A percentile compares a stretch with the other conserved stretches of the same genome.
phyloP scores from a whole-genome alignment of 92 coral and sea anemone genomes.

The Paramuricea clavata region DNA sequence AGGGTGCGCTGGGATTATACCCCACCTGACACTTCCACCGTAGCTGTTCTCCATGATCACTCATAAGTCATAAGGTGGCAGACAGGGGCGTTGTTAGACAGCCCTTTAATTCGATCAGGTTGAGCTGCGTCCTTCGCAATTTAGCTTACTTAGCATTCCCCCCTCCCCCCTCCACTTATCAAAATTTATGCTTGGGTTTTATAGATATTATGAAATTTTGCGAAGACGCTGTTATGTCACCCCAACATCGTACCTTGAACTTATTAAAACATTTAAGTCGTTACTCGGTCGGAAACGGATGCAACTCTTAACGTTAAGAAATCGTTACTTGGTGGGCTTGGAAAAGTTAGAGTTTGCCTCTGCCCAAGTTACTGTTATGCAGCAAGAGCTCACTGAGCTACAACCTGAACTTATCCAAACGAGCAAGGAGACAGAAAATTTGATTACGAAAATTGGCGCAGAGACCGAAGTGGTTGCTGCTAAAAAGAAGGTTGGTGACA shows the following conservation, averaged over 20 bases:
- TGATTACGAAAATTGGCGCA: constrained; percentile 83
- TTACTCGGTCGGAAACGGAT: constrained; percentile 86
- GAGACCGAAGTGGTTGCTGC: constrained; percentile 95
- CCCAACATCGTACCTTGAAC: constrained; percentile 97
- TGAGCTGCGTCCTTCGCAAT: too few relatives aligned
- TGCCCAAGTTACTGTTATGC: constrained; percentile 96
- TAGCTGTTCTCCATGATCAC: too few relatives aligned
- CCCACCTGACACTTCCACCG: too few relatives aligned
- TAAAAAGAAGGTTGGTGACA: constrained; percentile 75
- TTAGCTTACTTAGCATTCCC: too few relatives aligned
- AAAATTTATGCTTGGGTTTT: neutral
- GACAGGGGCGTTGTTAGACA: too few relatives aligned
- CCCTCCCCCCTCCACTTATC: too few relatives aligned
- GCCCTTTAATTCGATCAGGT: too few relatives aligned
- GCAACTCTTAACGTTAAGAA: constrained; percentile 87
- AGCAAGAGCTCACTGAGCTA: constrained; percentile 88
- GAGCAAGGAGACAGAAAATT: constrained; percentile 89
- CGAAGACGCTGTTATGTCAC: constrained; percentile 97
- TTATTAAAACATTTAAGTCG: constrained; percentile 94
- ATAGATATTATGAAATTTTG: constrained; percentile 81
- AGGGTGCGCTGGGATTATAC: too few relatives aligned
- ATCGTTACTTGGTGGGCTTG: constrained; percentile 91
- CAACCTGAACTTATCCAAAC: constrained; percentile 95
- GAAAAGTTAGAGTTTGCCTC: constrained; percentile 96
- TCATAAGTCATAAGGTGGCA: too few relatives aligned